Base-by-base conservation (phyloP, 2,888 invertebrate species). In the Hypomecis atomaria region DNA sequence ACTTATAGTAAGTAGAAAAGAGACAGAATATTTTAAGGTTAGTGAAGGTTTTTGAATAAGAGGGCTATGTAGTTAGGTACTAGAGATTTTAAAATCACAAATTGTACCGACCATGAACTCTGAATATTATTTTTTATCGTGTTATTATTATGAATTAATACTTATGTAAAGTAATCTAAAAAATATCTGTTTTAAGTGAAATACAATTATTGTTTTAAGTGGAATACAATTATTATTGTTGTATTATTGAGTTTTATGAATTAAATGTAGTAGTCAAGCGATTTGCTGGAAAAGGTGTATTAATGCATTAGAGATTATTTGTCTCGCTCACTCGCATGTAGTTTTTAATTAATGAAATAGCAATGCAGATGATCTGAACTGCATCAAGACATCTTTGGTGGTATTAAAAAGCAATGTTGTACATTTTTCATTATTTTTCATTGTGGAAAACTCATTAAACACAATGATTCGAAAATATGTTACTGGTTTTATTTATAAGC, bases 371-470 rank as follows among this genome's bases (percentile, higher is more conserved):
- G 3, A 23, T 23, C 23, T 23, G 23, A 23, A 23, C 23, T 23
- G 23, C 23, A 23, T 23, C 23, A 23, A 23, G 3, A 23, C 23
- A 23, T 23, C 23, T 1, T 23, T 23, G 23, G 53, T 67, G 38
- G 11, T 48, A 34, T 47, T 40, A 43, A 56, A 74, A 52, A 42
- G 67, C 59, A 62, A 70, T 65, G 59, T 59, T 66, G 58, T 45
- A 38, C 54, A 67, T 67, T 65, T 69, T 38, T 52, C 1, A 23
- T 57, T 43, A 44, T 59, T 48, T 36, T 63, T 59, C 36, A 60
- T 59, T 66, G 62, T 40, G 53, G 34, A 65, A 23, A 58, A 60
- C 38, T 59, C 38, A 64, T 45, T 64, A 64, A 64, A 64, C 38
- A 56, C 43, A 50, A 44, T 13, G 38, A 49, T 59, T 47, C 11